Evolutionary conservation across 2,888 invertebrate genomes (phyloP), one percentile per base, ranked within the genome.

Genomic region (Parnassius orleans): DNA sequence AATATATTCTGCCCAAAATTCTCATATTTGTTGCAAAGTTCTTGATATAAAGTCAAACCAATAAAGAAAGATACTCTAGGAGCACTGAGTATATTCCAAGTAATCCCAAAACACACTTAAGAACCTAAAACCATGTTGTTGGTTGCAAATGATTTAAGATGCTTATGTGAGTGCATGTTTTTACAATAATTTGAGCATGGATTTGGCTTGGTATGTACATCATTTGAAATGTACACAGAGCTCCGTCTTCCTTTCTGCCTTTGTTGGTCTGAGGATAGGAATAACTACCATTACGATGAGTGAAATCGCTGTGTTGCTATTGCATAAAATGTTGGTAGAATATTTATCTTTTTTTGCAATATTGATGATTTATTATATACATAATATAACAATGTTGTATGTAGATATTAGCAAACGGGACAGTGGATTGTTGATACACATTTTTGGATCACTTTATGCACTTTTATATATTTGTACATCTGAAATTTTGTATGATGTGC

Each of bases 401-500:
- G 69, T 71, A 69, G 71, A 65, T 67, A 63, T 67, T 77, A 79
- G 75, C 70, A 70, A 75, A 71, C 76, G 77, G 78, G 72, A 73
- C 79, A 78, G 67, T 72, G 77, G 71, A 81, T 78, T 76, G 83
- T 83, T 82, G 78, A 76, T 72, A 82, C 84, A 85, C 86, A 84
- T 84, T 90, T 90, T 90, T 90, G 87, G 86, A 90, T 87, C 85
- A 83, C 84, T 90, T 90, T 89, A 88, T 83, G 89, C 89, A 89
- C 87, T 84, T 89, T 88, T 89, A 88, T 86, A 89, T 85, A 89
- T 87, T 88, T 90, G 84, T 89, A 89, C 83, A 86, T 84, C 78
- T 75, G 73, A 76, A 68, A 70, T 77, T 84, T 84, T 86, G 81
- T 86, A 85, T 80, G 77, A 78, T 73, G 76, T 82, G 83, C 85